A percentile compares a stretch with the other conserved stretches of the same genome.
These are phyloP conservation scores for Chaetura pelagica DNA, from an alignment of 2,113 vertebrate genomes.

Conservation along the genomic window DNA sequence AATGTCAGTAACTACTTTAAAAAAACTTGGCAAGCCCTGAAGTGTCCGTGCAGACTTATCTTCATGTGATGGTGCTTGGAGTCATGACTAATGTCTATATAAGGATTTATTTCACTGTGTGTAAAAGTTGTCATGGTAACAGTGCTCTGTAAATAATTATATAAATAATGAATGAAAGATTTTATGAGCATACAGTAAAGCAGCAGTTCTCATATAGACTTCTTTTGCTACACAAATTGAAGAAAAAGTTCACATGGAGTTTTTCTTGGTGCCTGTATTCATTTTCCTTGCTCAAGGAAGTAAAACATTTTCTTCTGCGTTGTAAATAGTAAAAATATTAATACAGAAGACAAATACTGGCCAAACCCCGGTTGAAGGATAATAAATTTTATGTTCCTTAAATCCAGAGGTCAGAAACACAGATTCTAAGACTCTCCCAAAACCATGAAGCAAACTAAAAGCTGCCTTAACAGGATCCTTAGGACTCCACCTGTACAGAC, in stretches of 20 bases:
- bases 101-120: constrained; percentile 22
- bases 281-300: neutral
- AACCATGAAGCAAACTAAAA: neutral
- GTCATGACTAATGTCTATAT: constrained; percentile 9
- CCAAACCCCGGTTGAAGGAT: neutral
- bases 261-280: neutral
- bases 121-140: constrained; percentile 38
- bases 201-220: neutral
- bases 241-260: neutral
- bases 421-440: neutral
- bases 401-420: neutral
- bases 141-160: constrained; percentile 47
- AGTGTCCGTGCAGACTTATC: constrained; percentile 23
- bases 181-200: neutral
- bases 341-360: neutral
- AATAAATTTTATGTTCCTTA: neutral
- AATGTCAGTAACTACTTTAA: neutral
- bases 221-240: neutral
- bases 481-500: neutral
- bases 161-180: constrained; percentile 59
- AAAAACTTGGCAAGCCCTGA: constrained; percentile 27
- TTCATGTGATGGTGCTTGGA: constrained; percentile 10
- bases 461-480: neutral
- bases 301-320: constrained; percentile 6
- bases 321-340: neutral